Evolutionary conservation across 2,888 invertebrate genomes (phyloP).

Genomic region (Lacanobia wlatinum): DNA sequence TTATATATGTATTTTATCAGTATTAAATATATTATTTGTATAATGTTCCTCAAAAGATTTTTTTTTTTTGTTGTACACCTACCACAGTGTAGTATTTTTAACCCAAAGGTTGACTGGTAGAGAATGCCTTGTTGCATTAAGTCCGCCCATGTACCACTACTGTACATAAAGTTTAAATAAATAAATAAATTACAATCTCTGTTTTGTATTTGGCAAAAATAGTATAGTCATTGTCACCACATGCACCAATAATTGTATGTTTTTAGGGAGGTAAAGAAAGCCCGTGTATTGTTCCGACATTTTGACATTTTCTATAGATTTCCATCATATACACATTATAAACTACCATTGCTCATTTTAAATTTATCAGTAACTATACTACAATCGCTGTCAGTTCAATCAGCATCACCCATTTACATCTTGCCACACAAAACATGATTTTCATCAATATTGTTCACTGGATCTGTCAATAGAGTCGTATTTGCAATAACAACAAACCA

Average conservation of each 20-base stretch:
- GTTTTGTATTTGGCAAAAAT: not conserved
- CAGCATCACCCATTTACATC: slow-evolving; percentile 19
- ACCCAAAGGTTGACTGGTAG: too few relatives aligned
- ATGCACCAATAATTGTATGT: not conserved
- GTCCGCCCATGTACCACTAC: too few relatives aligned
- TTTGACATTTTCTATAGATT: not conserved
- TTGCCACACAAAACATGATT: slow-evolving; percentile 46
- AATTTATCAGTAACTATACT: slow-evolving; percentile 1
- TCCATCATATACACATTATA: not conserved
- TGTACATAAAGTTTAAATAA: too few relatives aligned
- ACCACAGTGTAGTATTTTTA: too few relatives aligned
- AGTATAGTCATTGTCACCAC: not conserved
- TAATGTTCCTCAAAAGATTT: too few relatives aligned
- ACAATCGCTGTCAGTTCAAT: slow-evolving; percentile 10
- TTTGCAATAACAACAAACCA: slow-evolving; percentile 31
- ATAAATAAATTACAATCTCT: too few relatives aligned
- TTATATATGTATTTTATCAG: too few relatives aligned
- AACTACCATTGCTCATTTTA: slow-evolving; percentile 8
- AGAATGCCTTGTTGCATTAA: too few relatives aligned
- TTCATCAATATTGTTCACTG: slow-evolving; percentile 49
- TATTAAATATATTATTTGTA: too few relatives aligned
- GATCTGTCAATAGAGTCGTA: slow-evolving; percentile 18
- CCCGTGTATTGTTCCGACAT: not conserved
- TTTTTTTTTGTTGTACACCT: too few relatives aligned
- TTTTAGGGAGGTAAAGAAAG: not conserved